Conservation (phyloP, 2,888 invertebrate species). For the Teleogryllus oceanicus region DNA sequence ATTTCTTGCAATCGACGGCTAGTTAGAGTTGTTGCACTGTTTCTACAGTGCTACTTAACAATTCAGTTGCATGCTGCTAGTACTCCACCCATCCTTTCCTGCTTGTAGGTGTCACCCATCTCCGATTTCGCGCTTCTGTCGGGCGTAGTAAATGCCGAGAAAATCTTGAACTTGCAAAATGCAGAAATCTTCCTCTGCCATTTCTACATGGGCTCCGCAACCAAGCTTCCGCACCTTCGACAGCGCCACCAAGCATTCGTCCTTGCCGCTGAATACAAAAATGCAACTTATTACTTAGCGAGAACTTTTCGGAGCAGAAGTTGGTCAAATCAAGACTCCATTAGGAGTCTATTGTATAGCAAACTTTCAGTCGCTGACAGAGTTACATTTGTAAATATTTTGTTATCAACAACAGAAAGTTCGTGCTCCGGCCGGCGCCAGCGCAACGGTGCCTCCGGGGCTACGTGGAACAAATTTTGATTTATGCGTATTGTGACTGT, state of each 20-base stretch:
- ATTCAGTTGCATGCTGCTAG: too few relatives aligned
- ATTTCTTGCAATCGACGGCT: too few relatives aligned
- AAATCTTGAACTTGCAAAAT: too few relatives aligned
- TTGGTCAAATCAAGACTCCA: slow-evolving; percentile 9
- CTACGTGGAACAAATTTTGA: neutral
- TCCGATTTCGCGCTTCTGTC: too few relatives aligned
- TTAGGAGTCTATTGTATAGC: slow-evolving; percentile 11
- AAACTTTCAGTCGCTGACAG: neutral
- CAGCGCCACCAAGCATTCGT: neutral
- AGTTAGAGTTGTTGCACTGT: too few relatives aligned
- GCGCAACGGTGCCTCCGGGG: neutral
- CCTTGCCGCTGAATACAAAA: neutral
- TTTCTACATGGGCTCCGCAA: too few relatives aligned
- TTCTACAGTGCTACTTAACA: too few relatives aligned
- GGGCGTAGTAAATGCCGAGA: too few relatives aligned
- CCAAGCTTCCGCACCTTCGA: neutral
- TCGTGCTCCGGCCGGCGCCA: neutral
- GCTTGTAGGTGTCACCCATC: too few relatives aligned
- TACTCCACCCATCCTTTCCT: too few relatives aligned
- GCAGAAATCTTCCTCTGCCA: too few relatives aligned
- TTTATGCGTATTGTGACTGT: neutral
- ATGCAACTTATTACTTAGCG: neutral
- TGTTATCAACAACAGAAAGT: neutral
- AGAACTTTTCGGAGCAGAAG: neutral
- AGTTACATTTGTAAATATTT: slow-evolving; percentile 18